Evolutionary conservation across 92 coral and sea anemone genomes (phyloP), one percentile per base, ranked within the genome.

Genomic region (Porites divaricata): DNA sequence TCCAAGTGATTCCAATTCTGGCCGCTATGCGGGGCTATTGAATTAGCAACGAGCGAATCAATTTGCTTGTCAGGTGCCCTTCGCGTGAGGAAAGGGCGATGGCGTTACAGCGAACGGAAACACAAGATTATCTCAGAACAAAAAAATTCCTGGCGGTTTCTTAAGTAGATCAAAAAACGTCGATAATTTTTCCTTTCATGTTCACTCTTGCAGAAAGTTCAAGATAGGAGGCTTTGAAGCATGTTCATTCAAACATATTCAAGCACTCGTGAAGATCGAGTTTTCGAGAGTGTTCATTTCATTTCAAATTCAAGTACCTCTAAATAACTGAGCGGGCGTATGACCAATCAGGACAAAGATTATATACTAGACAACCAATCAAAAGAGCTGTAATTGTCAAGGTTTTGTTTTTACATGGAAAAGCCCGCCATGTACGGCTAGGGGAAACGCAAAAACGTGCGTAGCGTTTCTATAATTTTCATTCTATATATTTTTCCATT

Each of bases 361-460:
- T 5, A 23, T 0, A 70, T n/a, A 4, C 6, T 35, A 14, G 11
- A 12, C 28, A 61, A 49, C 85, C 85, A 80, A 80, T 80, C 77
- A 80, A 72, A 70, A 58, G 41, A 35, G 68, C 25, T 59, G 20
- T 56, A 26, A 59, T 73, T 16, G 51, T 58, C 16, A 70, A 57
- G 68, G 26, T 80, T 69, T 54, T 56, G 70, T 3, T 35, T 69
- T 80, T 41, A 72, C 8, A n/a, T 48, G 79, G 79, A 28, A 82
- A 82, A 82, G 72, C 86, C 86, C 86, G 86, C 86, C 86, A 82
- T 70, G 11, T 66, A n/a, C n/a, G n/a, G n/a, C 66, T 25, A 2
- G 22, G 9, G 13, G 58, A 15, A 50, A 51, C 45, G 20, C 15
- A 58, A 61, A 35, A 0, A 35, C 45, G 4, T 35, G 45, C 45